A percentile compares a stretch with the other conserved stretches of the same genome.
Conservation (phyloP, 2,888 invertebrate species). For the Phyllotreta striolata region DNA sequence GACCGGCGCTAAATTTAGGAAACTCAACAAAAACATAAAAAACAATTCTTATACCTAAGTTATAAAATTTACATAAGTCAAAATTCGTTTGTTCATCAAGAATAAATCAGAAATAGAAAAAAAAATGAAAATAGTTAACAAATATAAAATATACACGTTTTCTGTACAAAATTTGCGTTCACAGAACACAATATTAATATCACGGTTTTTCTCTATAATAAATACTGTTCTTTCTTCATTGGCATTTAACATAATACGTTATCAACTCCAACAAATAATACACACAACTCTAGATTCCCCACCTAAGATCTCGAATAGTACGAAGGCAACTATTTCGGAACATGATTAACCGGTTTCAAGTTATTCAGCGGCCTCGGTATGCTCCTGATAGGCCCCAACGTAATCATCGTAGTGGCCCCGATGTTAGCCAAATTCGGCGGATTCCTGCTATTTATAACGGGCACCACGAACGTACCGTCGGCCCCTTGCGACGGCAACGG, state of each 20-base stretch:
- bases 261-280: not conserved
- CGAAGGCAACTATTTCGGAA: constrained; percentile 10
- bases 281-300: not conserved
- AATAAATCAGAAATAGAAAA: no score
- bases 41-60: not conserved
- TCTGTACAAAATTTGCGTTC: constrained; percentile 28
- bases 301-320: not conserved
- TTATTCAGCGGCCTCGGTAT: constrained; percentile 49
- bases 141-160: not conserved
- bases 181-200: constrained; percentile 23
- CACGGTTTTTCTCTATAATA: not conserved
- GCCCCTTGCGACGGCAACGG: constrained; percentile 68
- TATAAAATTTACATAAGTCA: not conserved
- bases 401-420: constrained; percentile 75
- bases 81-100: not conserved
- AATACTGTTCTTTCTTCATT: no score
- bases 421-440: constrained; percentile 62
- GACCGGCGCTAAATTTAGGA: constrained; percentile 1
- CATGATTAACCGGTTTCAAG: constrained; percentile 34
- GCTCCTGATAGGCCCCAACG: constrained; percentile 73
- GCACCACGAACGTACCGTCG: constrained; percentile 69
- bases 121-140: not conserved
- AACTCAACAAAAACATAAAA: constrained; percentile 4
- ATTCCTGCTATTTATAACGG: constrained; percentile 63
- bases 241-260: not conserved